phyloP scores from a whole-genome alignment of 2,113 vertebrate genomes.

The Sialia sialis region DNA sequence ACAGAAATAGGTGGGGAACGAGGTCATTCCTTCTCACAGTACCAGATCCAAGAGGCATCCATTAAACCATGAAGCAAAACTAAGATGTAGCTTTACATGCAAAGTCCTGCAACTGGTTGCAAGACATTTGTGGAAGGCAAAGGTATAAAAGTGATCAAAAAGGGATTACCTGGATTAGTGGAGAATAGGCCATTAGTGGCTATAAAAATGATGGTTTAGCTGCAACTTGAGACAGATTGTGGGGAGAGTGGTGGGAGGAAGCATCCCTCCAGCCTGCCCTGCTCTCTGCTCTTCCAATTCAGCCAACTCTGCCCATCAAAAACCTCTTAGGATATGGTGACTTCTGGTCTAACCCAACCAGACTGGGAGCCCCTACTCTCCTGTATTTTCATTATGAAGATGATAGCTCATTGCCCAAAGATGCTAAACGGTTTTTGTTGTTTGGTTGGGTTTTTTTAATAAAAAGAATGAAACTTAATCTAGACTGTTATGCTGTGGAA shows the following conservation, averaged over 20 bases:
- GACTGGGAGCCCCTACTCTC: not conserved
- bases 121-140: constrained; percentile 3
- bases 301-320: not conserved
- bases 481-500: not conserved
- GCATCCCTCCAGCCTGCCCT: not conserved
- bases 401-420: not conserved
- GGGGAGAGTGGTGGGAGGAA: not conserved
- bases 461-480: not conserved
- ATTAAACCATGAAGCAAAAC: not conserved
- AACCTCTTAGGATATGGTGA: not conserved
- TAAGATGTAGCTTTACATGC: not conserved
- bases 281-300: not conserved
- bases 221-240: constrained; percentile 14
- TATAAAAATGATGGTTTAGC: constrained; percentile 48
- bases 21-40: not conserved
- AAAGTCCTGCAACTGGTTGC: not conserved
- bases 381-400: constrained; percentile 11
- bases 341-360: not conserved
- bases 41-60: not conserved
- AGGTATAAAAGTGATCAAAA: constrained; percentile 46
- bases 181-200: constrained; percentile 42
- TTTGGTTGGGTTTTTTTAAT: not conserved
- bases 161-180: constrained; percentile 34
- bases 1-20: not conserved
- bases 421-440: not conserved